These are phyloP conservation scores for Drosophila pruinosa DNA, from an alignment of 1,140 invertebrate species.

Conservation along the genomic window DNA sequence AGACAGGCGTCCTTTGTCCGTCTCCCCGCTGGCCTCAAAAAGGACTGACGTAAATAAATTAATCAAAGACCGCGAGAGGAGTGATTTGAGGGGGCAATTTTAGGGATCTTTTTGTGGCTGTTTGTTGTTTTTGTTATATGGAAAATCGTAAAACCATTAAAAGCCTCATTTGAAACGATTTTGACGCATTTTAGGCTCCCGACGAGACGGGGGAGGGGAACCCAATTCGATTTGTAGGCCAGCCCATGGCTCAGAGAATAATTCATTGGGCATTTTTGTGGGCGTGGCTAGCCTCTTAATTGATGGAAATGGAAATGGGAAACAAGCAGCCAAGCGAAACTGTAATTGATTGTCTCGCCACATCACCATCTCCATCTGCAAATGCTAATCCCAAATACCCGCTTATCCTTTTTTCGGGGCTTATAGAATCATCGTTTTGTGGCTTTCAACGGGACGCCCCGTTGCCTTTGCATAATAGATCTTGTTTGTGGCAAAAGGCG, in stretches of 20 bases:
- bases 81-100: constrained; percentile 14
- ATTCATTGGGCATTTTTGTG: constrained; percentile 28
- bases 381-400: constrained; percentile 8
- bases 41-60: constrained; percentile 61
- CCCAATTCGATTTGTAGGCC: constrained; percentile 16
- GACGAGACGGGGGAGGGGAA: not conserved
- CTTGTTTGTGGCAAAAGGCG: constrained; percentile 6
- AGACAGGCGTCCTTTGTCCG: constrained; percentile 19
- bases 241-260: not conserved
- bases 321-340: constrained; percentile 11
- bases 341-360: constrained; percentile 32
- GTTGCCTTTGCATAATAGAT: constrained; percentile 26
- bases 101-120: not conserved
- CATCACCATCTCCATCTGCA: not conserved
- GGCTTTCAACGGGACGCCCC: not conserved
- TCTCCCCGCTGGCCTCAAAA: not conserved
- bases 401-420: constrained; percentile 12
- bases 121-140: constrained; percentile 35
- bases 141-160: constrained; percentile 74
- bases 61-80: constrained; percentile 73
- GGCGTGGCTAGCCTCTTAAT: constrained; percentile 25
- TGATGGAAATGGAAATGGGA: constrained; percentile 20
- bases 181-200: constrained; percentile 55
- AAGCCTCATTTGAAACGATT: constrained; percentile 77
- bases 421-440: constrained; percentile 31